phyloP scores from a whole-genome alignment of 2,113 vertebrate species.

The Cyphotilapia sp. region DNA sequence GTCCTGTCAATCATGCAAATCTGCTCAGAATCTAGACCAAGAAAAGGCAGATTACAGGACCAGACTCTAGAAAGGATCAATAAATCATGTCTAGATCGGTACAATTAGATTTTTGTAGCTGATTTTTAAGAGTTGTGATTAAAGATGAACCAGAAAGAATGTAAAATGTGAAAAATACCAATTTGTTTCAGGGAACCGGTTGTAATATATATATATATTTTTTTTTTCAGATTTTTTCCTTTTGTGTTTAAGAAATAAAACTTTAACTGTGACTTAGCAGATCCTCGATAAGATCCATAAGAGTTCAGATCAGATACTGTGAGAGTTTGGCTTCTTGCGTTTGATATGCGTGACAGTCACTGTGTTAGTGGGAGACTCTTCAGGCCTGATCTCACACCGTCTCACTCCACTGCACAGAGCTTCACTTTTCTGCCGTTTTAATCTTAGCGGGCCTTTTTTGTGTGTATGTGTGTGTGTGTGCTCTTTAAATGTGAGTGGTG shows the following conservation, averaged over 20 bases:
- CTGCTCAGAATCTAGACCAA: background rate
- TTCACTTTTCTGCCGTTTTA: conserved; percentile 65
- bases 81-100: background rate
- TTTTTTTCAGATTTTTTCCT: background rate
- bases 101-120: background rate
- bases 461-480: background rate
- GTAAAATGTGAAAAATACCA: background rate
- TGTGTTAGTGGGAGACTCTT: conserved; percentile 41
- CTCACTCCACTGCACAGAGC: conserved; percentile 56
- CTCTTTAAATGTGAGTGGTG: conserved; percentile 70
- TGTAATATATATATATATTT: background rate
- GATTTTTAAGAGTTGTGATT: background rate
- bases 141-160: background rate
- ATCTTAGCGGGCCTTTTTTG: conserved; percentile 27
- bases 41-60: background rate
- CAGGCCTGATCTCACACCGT: conserved; percentile 46
- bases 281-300: background rate
- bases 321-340: background rate
- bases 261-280: background rate
- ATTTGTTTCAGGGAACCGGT: background rate
- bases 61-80: background rate
- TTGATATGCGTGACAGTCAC: conserved; percentile 44
- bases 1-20: background rate
- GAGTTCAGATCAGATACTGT: background rate
- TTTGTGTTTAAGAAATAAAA: background rate